phyloP scores from a whole-genome alignment of 1,140 invertebrate genomes.

The Zaprionus ghesquierei region DNA sequence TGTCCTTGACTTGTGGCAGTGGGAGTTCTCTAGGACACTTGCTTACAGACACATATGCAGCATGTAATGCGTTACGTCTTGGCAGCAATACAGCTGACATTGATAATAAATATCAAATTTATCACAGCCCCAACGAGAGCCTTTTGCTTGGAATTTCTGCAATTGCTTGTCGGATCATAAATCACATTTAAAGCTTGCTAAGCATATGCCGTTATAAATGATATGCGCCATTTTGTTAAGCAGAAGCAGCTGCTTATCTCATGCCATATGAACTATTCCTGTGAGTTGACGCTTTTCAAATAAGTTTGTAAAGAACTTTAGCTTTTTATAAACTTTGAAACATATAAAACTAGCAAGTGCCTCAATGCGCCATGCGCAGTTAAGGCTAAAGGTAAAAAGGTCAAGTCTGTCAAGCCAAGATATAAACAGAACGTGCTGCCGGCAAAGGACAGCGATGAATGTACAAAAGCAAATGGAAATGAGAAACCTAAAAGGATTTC shows the following conservation, averaged over 20 bases:
- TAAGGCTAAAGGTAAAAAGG: conserved; percentile 16
- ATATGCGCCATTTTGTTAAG: neutral
- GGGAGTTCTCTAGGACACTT: neutral
- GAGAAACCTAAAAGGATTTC: neutral
- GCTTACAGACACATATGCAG: neutral
- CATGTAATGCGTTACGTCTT: neutral
- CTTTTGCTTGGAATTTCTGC: neutral
- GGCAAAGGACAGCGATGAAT: neutral
- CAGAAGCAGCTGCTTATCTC: neutral
- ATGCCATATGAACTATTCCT: neutral
- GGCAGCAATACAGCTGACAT: neutral
- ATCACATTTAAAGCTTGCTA: neutral
- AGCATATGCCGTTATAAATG: conserved; percentile 12
- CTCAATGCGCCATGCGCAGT: neutral
- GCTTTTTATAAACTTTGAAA: no score
- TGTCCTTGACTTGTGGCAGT: conserved; percentile 13
- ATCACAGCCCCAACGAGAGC: neutral
- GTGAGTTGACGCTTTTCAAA: neutral
- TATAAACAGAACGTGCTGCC: neutral
- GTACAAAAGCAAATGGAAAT: conserved; percentile 6
- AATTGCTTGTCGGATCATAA: neutral
- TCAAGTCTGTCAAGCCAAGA: neutral
- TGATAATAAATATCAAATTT: conserved; percentile 15
- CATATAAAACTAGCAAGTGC: no score
- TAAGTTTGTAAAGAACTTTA: no score